Percentiles rank a stretch among this genome's conserved stretches.
Evolutionary conservation across 2,113 vertebrate genomes (phyloP).

Genomic region (Andinoacara biseriatus): DNA sequence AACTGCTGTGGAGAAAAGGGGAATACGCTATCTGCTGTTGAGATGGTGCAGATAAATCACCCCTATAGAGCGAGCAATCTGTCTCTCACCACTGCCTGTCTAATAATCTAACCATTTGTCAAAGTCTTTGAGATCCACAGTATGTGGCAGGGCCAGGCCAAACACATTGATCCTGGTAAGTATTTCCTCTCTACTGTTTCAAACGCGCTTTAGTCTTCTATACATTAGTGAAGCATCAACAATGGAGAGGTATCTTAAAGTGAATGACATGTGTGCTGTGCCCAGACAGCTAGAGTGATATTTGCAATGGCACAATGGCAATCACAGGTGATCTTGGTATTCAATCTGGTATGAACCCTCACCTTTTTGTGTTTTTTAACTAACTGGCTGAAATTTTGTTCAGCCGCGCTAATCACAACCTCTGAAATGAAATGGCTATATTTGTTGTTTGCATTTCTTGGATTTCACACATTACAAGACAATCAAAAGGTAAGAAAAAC

Average conservation of each 20-base stretch:
- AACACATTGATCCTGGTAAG: constrained; percentile 72
- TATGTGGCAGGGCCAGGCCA: constrained; percentile 56
- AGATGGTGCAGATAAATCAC: constrained; percentile 51
- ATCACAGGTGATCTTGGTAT: not conserved
- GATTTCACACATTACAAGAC: no score
- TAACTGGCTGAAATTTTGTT: not conserved
- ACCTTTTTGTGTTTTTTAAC: not conserved
- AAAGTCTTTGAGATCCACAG: constrained; percentile 62
- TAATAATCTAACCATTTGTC: constrained; percentile 70
- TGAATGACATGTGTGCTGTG: constrained; percentile 1
- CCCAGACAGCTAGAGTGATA: not conserved
- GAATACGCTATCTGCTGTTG: constrained; percentile 34
- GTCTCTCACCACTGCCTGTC: constrained; percentile 56
- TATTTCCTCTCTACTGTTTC: constrained; percentile 59
- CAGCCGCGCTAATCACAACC: no score
- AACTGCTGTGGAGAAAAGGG: constrained; percentile 28
- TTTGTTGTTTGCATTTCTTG: no score
- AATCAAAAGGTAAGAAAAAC: no score
- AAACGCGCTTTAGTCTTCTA: constrained; percentile 24
- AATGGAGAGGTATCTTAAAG: not conserved
- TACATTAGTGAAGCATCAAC: constrained; percentile 28
- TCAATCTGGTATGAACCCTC: not conserved
- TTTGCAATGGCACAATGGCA: not conserved
- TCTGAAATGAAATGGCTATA: no score
- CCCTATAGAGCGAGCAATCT: constrained; percentile 36